Conservation (phyloP, 2,797 vertebrate genomes). For the Nyctalus aviator region DNA sequence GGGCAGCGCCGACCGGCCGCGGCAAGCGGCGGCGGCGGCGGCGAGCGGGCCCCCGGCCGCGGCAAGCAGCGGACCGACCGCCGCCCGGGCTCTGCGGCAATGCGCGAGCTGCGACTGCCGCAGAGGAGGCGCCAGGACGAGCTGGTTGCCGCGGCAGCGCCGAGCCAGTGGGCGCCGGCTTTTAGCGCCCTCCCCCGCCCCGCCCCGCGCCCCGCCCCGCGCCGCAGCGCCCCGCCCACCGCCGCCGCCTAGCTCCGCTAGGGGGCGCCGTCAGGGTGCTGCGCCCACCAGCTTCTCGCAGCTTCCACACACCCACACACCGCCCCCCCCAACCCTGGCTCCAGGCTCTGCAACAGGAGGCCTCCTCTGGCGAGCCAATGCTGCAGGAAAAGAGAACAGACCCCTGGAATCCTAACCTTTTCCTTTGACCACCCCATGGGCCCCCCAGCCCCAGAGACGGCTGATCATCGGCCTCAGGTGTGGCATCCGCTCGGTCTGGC, state of each 20-base stretch:
- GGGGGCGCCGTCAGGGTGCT: background rate
- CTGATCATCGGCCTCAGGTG: background rate
- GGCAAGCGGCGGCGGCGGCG: background rate
- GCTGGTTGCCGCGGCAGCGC: slow-evolving; percentile 62
- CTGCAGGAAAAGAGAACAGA: background rate
- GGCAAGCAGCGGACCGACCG: background rate
- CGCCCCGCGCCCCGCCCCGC: slow-evolving; percentile 64
- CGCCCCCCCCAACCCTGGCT: background rate
- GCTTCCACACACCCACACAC: background rate
- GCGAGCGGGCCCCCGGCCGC: background rate
- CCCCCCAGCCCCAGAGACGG: background rate
- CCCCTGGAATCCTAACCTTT: too few relatives aligned
- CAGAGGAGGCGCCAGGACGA: slow-evolving; percentile 62
- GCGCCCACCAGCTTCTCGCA: background rate
- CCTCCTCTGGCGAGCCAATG: background rate
- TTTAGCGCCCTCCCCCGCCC: slow-evolving; percentile 72
- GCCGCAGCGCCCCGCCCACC: slow-evolving; percentile 62
- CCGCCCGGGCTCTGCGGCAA: slow-evolving; percentile 67
- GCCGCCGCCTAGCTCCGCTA: background rate
- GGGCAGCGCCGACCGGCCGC: too few relatives aligned
- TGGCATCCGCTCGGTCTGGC: background rate
- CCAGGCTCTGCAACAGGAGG: background rate
- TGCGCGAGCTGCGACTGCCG: slow-evolving; percentile 66
- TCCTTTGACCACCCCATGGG: too few relatives aligned
- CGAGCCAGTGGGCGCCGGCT: slow-evolving; percentile 51